These are phyloP conservation scores for Hyla sarda DNA, from an alignment of 2,113 vertebrate species.

Conservation along the genomic window DNA sequence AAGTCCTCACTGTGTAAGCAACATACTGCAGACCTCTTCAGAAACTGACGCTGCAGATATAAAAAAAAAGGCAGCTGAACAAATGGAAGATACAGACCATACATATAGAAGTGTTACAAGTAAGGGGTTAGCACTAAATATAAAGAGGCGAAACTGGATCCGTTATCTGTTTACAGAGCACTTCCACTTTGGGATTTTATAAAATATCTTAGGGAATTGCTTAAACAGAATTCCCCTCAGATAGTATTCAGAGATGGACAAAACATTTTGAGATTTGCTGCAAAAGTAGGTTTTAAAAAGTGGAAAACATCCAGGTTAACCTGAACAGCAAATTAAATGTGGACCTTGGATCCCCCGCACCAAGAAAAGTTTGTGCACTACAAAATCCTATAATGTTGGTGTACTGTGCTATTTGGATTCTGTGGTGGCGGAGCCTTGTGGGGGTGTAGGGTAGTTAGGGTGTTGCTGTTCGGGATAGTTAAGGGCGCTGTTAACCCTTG, in stretches of 20 bases:
- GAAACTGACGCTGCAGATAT: conserved; percentile 14
- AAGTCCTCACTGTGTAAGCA: conserved; percentile 29
- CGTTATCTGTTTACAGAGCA: not conserved
- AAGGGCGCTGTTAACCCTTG: no score
- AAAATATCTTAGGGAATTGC: not conserved
- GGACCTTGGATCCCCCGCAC: no score
- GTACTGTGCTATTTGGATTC: no score
- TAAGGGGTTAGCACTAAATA: conserved; percentile 6
- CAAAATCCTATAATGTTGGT: no score
- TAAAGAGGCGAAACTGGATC: not conserved
- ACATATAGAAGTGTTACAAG: conserved; percentile 2
- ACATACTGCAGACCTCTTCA: conserved; percentile 29
- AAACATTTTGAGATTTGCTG: not conserved
- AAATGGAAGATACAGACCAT: not conserved
- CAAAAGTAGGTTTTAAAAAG: no score
- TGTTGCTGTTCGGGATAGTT: no score
- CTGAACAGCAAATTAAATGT: no score
- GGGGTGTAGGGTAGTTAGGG: no score
- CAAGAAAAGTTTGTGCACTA: no score
- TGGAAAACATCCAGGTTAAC: no score
- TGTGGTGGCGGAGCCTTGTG: no score
- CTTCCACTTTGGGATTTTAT: not conserved
- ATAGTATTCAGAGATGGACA: not conserved
- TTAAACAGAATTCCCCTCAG: not conserved
- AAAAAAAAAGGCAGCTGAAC: not conserved